Evolutionary conservation across 2,888 invertebrate species (phyloP), one percentile per base, ranked within the genome.

Genomic region (Diploptera punctata): DNA sequence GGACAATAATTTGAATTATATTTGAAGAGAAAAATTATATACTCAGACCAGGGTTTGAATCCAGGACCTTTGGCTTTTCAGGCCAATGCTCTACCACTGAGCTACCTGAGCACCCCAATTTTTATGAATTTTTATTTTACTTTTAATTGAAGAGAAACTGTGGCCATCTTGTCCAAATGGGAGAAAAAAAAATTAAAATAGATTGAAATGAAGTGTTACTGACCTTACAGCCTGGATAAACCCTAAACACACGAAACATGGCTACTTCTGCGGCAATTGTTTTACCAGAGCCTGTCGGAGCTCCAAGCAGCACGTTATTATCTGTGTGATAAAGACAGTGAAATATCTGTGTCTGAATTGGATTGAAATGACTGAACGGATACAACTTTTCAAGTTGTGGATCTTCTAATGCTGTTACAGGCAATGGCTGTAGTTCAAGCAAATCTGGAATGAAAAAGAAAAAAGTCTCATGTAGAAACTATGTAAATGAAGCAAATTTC

Each of bases 221-320:
- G 78, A 91, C 93, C 86, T 95, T 96, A 76, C 90, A 87, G 2
- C 88, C 87, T 0, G 96, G 95, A 79, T 92, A 89, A 74, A 90
- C 87, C 75, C 91, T 91, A 79, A 98, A 96, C 0, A 97, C 91
- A 68, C 97, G 87, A 79, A 98, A 95, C 86, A 99, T 97, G 52
- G 99, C 99, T 29, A 99, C 89, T 83, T 99, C 99, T 0, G 99
- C 99, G 0, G 95, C 97, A 61, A 99, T 95, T 0, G 99, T 99
- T 87, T 99, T 99, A 44, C 99, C 99, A 0, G 98, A 98, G 0
- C 97, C 97, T 0, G 98, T 98, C 0, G 98, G 98, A 0, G 99
- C 99, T 0, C 98, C 98, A 4, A 99, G 85, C 26, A 99, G 84
- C 7, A 97, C 93, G 81, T 99, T 99, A 77, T 91, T 89, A 79